Conservation (phyloP, 53 echinoderm and acorn worm species). For the Paelopatides confundens region DNA sequence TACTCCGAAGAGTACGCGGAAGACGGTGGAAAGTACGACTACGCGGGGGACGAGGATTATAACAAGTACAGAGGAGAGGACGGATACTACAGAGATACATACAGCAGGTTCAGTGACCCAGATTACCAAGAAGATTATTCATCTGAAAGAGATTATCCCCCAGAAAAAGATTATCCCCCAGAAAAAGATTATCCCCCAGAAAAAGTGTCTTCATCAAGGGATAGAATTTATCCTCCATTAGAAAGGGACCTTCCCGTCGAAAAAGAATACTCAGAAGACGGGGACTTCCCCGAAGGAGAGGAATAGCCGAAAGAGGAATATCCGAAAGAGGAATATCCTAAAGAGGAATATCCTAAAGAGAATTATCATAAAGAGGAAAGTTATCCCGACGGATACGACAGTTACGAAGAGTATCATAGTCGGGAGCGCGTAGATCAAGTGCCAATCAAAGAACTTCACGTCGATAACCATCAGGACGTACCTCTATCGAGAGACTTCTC, state of each 20-base stretch:
- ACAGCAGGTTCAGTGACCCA: slow-evolving; percentile 7
- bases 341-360: no score
- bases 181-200: slow-evolving; percentile 30
- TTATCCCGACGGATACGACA: slow-evolving; percentile 37
- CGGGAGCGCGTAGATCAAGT: slow-evolving; percentile 21
- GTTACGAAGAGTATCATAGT: slow-evolving; percentile 50
- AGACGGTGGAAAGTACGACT: neutral
- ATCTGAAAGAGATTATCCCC: slow-evolving; percentile 5
- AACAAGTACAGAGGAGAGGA: slow-evolving; percentile 43
- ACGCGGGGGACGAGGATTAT: slow-evolving; percentile 43
- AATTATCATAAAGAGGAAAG: neutral
- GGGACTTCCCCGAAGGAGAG: slow-evolving; percentile 16
- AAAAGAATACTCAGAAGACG: neutral
- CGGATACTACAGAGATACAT: slow-evolving; percentile 33
- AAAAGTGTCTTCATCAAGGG: neutral
- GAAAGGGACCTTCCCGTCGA: neutral
- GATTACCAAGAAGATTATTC: slow-evolving; percentile 2
- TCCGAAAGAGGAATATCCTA: neutral
- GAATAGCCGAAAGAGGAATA: neutral
- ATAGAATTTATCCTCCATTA: neutral
- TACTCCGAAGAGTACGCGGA: slow-evolving; percentile 9
- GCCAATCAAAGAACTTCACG: slow-evolving; percentile 39
- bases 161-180: neutral
- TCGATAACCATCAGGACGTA: slow-evolving; percentile 62
- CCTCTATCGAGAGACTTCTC: slow-evolving; percentile 24